Base-by-base conservation (phyloP, 1,140 invertebrate genomes). In the Eciton burchellii region DNA sequence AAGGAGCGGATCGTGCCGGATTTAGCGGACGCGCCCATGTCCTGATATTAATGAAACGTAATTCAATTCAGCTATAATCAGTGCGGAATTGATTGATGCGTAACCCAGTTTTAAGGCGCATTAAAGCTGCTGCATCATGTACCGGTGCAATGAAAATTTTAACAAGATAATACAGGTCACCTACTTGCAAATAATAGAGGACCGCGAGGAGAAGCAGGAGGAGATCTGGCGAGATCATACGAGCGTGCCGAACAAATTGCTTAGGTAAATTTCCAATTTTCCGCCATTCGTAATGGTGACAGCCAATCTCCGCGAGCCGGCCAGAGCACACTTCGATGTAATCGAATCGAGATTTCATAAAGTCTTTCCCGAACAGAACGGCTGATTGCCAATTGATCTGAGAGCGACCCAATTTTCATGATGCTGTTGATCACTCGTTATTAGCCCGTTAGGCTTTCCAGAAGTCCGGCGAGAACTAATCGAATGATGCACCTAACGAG, bases 381-480 rank as follows among this genome's bases (percentile, higher is more conserved):
- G 83, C 89, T 90, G 90, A 90, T 90, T 89, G 89, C 85, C 89
- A 90, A 90, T 90, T 88, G 89, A 85, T 90, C 73, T 65, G 52
- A 26, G 35, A 14, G 74, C 35, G 83, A 59, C 68, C 72, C 56
- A 73, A 83, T 88, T 88, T 85, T 85, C 76, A 49, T 49, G 63
- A 56, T 29, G 45, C 47, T 87, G 70, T 87, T 86, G 62, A 79
- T 87, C 66, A 49, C 19, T 62, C 49, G 26, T 82, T 76, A 21
- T 82, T 63, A 21, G 45, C 57, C 35, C 29, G 49, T 76, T 62
- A 76, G 41, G 24, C 47, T 63, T 21, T 19, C 35, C 35, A 79
- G 74, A 66, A 79, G 70, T 24, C 6, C 16, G 41, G 43, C 16
- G 35, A 79, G 8, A 41, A 19, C 35, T 79, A 79, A 79, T 79